Evolutionary conservation across 92 coral and sea anemone genomes (phyloP).

Genomic region (Parazoanthus swiftii): DNA sequence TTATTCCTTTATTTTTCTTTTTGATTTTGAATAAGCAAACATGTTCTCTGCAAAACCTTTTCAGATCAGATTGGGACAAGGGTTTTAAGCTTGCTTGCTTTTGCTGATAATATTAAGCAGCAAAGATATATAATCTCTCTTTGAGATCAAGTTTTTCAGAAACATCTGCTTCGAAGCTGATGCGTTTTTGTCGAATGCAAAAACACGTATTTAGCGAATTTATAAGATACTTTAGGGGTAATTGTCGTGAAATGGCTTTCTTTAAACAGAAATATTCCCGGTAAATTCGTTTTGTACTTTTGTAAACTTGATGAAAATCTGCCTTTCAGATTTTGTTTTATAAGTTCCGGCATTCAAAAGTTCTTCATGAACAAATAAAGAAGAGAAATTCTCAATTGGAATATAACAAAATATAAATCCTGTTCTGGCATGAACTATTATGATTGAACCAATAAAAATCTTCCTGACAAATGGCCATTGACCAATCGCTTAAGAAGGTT

Average conservation of each 20-base stretch:
- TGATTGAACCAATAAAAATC: constrained; percentile 67
- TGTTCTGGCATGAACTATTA: constrained; percentile 83
- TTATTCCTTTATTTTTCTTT: constrained; percentile 1
- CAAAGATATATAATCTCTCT: constrained; percentile 15
- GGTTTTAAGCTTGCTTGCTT: constrained; percentile 38
- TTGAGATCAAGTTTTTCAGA: constrained; percentile 19
- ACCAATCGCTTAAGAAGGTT: constrained; percentile 76
- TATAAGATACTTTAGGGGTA: constrained; percentile 62
- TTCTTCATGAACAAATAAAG: constrained; percentile 60
- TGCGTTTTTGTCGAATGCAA: constrained; percentile 52
- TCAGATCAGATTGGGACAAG: constrained; percentile 13
- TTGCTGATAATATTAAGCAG: constrained; percentile 1
- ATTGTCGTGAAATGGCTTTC: constrained; percentile 64
- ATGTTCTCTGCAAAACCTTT: neutral
- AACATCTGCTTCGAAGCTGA: constrained; percentile 51
- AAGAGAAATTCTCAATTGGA: constrained; percentile 66
- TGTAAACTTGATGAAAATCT: constrained; percentile 59
- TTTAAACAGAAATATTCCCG: constrained; percentile 53
- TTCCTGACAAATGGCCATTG: constrained; percentile 50
- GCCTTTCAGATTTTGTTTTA: constrained; percentile 46
- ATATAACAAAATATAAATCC: constrained; percentile 73
- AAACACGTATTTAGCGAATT: constrained; percentile 55
- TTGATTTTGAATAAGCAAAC: constrained; percentile 30
- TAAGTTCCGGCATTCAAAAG: constrained; percentile 80
- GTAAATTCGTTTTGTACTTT: constrained; percentile 52